These are phyloP conservation scores for Brachycybe producta DNA, from an alignment of 2,888 invertebrate species.

Conservation along the genomic window DNA sequence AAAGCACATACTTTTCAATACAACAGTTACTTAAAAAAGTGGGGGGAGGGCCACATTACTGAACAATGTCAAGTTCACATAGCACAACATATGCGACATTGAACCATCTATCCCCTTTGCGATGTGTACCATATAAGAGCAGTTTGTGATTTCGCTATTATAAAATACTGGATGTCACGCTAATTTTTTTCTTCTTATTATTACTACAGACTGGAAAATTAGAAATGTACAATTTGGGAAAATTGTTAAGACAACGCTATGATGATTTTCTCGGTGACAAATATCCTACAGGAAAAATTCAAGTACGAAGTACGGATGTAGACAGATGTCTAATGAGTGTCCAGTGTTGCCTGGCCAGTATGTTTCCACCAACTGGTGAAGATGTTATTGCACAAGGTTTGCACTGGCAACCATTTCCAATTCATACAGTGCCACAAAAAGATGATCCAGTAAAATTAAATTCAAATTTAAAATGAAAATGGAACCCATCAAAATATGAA, in stretches of 20 bases:
- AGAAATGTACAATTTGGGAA: neutral
- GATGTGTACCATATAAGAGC: too few relatives aligned
- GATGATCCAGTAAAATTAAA: neutral
- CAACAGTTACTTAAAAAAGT: too few relatives aligned
- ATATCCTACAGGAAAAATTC: neutral
- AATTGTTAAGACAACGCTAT: neutral
- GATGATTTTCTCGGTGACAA: neutral
- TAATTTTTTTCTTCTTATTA: too few relatives aligned
- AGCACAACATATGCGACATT: too few relatives aligned
- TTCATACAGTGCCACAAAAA: neutral
- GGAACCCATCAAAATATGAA: too few relatives aligned
- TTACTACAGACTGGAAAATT: constrained; percentile 1
- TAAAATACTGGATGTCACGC: too few relatives aligned
- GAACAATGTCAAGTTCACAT: too few relatives aligned
- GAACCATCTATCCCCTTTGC: too few relatives aligned
- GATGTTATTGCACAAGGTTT: neutral
- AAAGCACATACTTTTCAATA: too few relatives aligned
- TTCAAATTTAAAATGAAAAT: too few relatives aligned
- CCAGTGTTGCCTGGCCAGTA: neutral
- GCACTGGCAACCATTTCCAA: constrained; percentile 8
- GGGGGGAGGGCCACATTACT: too few relatives aligned
- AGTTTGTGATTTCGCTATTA: too few relatives aligned
- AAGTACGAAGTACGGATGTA: neutral
- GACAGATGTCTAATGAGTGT: neutral
- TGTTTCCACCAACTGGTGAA: constrained; percentile 6